Conservation (phyloP, 2,797 vertebrate species). For the Nothura maculosa region DNA sequence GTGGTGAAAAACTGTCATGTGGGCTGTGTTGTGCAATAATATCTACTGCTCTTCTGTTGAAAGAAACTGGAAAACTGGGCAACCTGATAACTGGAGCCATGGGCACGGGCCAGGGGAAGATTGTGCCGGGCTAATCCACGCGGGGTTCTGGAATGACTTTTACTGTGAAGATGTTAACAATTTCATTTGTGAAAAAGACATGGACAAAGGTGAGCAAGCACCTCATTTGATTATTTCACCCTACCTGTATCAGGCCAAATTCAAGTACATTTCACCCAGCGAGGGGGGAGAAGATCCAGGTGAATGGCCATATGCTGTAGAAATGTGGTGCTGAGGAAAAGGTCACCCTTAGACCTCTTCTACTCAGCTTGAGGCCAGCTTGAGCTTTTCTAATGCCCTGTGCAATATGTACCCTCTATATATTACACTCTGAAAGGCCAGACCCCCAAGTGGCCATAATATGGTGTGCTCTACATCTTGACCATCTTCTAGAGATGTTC, state of each 20-base stretch:
- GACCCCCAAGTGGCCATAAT: not conserved
- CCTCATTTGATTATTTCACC: not conserved
- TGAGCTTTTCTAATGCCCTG: not conserved
- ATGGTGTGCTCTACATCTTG: not conserved
- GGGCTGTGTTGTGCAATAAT: slow-evolving; percentile 56
- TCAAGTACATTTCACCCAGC: not conserved
- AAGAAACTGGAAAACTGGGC: slow-evolving; percentile 94
- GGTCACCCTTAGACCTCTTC: not conserved
- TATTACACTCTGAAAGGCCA: not conserved
- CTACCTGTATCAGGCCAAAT: not conserved
- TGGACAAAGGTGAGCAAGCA: slow-evolving; percentile 83
- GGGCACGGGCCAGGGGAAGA: slow-evolving; percentile 89
- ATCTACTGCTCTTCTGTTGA: slow-evolving; percentile 74
- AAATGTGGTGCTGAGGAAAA: not conserved
- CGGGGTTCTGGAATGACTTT: slow-evolving; percentile 95
- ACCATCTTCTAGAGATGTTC: not conserved
- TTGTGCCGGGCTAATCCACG: slow-evolving; percentile 90
- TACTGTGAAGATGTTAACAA: slow-evolving; percentile 91
- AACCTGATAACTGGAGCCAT: slow-evolving; percentile 94
- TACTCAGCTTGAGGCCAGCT: not conserved
- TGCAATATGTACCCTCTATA: not conserved
- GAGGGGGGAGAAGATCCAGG: not conserved
- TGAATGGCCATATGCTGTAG: not conserved
- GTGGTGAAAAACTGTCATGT: slow-evolving; percentile 40
- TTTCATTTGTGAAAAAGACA: slow-evolving; percentile 93